These are phyloP conservation scores for rat (Rattus norvegicus) DNA, from an alignment of 2,113 vertebrate species.

Conservation along the genomic window DNA sequence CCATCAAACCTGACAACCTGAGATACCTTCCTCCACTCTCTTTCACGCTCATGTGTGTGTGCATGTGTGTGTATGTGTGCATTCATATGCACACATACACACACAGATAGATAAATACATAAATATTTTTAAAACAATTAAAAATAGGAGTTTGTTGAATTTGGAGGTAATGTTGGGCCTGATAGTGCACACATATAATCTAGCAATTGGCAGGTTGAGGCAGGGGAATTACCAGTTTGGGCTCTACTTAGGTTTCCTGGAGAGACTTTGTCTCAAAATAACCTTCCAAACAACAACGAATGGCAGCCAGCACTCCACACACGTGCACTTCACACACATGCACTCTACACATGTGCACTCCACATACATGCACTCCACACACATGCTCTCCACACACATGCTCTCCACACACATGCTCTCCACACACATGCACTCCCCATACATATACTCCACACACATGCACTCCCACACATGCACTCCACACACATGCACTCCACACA, in stretches of 20 bases:
- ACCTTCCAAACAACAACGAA: not conserved
- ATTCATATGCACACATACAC: not conserved
- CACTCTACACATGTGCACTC: no score
- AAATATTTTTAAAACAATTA: not conserved
- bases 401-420: no score
- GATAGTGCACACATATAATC: not conserved
- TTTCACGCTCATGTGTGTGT: no score
- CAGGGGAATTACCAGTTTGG: not conserved
- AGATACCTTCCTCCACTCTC: no score
- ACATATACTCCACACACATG: no score
- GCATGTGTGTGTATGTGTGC: no score
- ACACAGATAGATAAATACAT: not conserved
- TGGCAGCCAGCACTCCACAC: not conserved
- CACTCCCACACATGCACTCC: no score
- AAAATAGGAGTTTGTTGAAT: not conserved
- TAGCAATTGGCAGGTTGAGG: not conserved
- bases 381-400: no score
- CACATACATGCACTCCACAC: no score
- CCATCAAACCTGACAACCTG: not conserved
- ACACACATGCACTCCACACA: no score
- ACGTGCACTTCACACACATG: not conserved
- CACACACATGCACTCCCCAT: no score
- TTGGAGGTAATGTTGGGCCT: not conserved
- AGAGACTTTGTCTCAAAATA: not conserved
- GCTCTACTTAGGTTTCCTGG: not conserved